Evolutionary conservation across 2,797 vertebrate genomes (phyloP), one percentile per base, ranked within the genome.

Genomic region (Urocyon cinereoargenteus): DNA sequence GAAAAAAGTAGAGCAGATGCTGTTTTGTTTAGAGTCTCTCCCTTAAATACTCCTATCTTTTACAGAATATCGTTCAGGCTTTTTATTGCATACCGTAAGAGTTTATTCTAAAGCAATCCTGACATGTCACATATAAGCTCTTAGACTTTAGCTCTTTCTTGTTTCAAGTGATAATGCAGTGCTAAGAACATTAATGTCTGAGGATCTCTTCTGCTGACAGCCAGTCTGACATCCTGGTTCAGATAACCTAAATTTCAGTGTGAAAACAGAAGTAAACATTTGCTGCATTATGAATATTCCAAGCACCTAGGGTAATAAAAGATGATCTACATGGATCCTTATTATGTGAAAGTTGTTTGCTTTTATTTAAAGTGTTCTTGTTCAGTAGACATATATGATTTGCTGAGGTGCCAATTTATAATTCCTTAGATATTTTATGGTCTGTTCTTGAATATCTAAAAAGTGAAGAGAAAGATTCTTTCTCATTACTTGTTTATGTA

Each of bases 231-330:
- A 96, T 91, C 15, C 57, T 79, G 28, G 73, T 81, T 92, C 64
- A 96, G 88, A 83, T 78, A 90, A 96, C 94, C 85, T 87, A 85
- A 87, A 92, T 95, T 92, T 94, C 73, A 96, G 22, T 87, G 49
- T 94, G 79, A 97, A 96, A 93, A 75, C 40, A 68, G 59, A 97
- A 70, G 13, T 91, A 31, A 16, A 53, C 16, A 75, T 70, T 95
- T 89, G 45, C 87, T 92, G 40, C 10, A 13, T 57, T 95, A 81
- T 91, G 18, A 96, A 82, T 94, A 94, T 97, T 94, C 83, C 28
- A 77, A 89, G 45, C 31, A 93, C 57, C 15, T 15, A 6, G 45
- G 51, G 18, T 64, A 88, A 90, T 78, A 81, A 91, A 85, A 90
- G 45, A 75, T 72, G 49, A 66, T 96, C 57, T 70, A 19, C 13